Base-by-base conservation (phyloP, 2,797 vertebrate genomes). In the Molossus alvarezi region DNA sequence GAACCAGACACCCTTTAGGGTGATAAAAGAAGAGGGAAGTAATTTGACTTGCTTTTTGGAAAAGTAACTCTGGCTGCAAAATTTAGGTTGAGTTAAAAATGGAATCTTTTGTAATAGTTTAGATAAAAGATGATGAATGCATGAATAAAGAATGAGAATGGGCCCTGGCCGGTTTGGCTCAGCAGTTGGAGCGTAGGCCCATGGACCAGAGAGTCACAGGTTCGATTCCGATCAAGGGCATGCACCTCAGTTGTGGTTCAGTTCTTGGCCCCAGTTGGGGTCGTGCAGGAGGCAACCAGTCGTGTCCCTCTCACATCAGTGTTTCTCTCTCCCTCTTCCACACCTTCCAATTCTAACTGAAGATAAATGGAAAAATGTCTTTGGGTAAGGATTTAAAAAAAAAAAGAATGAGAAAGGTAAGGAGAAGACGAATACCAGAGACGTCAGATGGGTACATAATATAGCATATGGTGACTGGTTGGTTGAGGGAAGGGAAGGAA, bases 41-140 rank as follows among this genome's bases (percentile, higher is more conserved):
- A 8, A 76, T 45, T 71, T 80, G 14, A 85, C 64, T 81, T 91
- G 71, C 48, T 45, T 93, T 94, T 93, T 55, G 33, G 62, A 72
- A 95, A 93, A 93, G 48, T 41, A 67, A 91, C 37, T 83, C 69
- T 86, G 15, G 51, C 41, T 76, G 27, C 18, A 65, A 81, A 8
- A 62, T 27, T 9, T 20, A 75, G 17, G 1, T 37, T 90, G 64
- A 79, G 41, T 92, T 81, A 20, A 69, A 92, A 77, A 37, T 64
- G 14, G 6, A 75, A 77, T 83, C 69, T 94, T 15, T 67, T 75
- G 17, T 4, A 55, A 41, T 21, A 82, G 21, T 73, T 41, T 27
- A 72, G 45, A 55, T 67, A 76, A 81, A 64, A 88, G 41, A 82
- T 9, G 7, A 37, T 2, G 27, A 95, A n/a, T 81, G 21, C 41